Evolutionary conservation across 2,113 vertebrate genomes (phyloP).

Genomic region (Sporophila hypoxantha): DNA sequence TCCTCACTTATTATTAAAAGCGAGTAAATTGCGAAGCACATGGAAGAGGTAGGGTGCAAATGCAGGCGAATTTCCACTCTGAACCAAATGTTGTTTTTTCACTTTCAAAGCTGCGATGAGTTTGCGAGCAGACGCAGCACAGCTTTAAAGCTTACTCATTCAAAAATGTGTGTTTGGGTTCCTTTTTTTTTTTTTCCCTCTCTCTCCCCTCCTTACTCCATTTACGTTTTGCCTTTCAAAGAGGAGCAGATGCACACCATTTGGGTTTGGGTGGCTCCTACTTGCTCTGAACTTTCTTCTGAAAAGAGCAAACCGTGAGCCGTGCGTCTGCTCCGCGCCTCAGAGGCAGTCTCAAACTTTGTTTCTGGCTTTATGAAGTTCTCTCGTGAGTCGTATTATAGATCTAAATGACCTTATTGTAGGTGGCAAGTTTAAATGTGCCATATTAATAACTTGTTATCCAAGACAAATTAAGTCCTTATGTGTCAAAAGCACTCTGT

Average conservation of each 20-base stretch:
- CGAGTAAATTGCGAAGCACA: neutral
- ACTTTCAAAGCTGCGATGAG: slow-evolving; percentile 15
- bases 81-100: slow-evolving; percentile 38
- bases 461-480: slow-evolving; percentile 80
- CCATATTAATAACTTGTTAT: slow-evolving; percentile 79
- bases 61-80: neutral
- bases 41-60: slow-evolving; percentile 27
- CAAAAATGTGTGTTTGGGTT: slow-evolving; percentile 16
- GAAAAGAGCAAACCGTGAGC: neutral
- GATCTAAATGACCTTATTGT: slow-evolving; percentile 68
- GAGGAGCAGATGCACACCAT: neutral
- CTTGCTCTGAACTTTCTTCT: slow-evolving; percentile 1
- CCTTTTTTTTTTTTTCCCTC: neutral
- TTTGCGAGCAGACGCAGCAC: slow-evolving; percentile 36
- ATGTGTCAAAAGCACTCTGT: slow-evolving; percentile 74
- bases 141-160: slow-evolving; percentile 33
- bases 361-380: slow-evolving; percentile 33
- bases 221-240: slow-evolving; percentile 39
- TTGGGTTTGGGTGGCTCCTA: slow-evolving; percentile 14
- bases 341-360: slow-evolving; percentile 8
- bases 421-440: slow-evolving; percentile 75
- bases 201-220: neutral
- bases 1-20: slow-evolving; percentile 27
- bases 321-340: neutral
- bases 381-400: slow-evolving; percentile 38